Conservation (phyloP, 2,888 invertebrate species). For the Lobophora halterata region DNA sequence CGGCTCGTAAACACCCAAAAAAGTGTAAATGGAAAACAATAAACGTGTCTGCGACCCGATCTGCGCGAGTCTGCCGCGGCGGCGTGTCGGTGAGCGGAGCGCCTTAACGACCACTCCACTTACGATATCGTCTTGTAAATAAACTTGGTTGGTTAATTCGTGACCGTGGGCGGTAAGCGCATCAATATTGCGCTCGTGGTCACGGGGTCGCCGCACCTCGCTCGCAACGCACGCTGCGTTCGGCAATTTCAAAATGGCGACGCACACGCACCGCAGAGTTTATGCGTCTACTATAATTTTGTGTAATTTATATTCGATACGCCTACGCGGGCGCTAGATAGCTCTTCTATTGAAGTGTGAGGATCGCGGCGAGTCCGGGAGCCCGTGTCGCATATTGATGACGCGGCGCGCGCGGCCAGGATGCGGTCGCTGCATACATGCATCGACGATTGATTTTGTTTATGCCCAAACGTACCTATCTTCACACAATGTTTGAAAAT, state of each 20-base stretch:
- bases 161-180: slow-evolving; percentile 74
- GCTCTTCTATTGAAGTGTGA: slow-evolving; percentile 67
- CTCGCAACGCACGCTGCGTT: slow-evolving; percentile 44
- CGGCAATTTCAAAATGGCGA: slow-evolving; percentile 54
- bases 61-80: slow-evolving; percentile 47
- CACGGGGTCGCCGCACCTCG: slow-evolving; percentile 70
- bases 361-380: slow-evolving; percentile 62
- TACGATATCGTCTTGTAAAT: slow-evolving; percentile 43
- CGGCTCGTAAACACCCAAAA: slow-evolving; percentile 69
- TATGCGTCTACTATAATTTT: slow-evolving; percentile 65
- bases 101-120: slow-evolving; percentile 35
- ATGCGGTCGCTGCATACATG: slow-evolving; percentile 58
- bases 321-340: slow-evolving; percentile 59
- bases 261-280: slow-evolving; percentile 54
- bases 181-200: slow-evolving; percentile 74
- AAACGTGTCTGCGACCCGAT: slow-evolving; percentile 60
- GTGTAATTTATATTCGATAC: slow-evolving; percentile 77
- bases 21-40: slow-evolving; percentile 71
- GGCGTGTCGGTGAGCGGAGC: slow-evolving; percentile 39
- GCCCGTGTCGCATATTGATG: slow-evolving; percentile 64
- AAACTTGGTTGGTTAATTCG: slow-evolving; percentile 54
- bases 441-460: slow-evolving; percentile 46
- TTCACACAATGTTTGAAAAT: slow-evolving; percentile 46
- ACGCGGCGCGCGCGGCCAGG: slow-evolving; percentile 43
- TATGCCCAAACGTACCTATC: slow-evolving; percentile 46